A percentile compares a stretch with the other conserved stretches of the same genome.
Evolutionary conservation across 2,113 vertebrate species (phyloP).

Genomic region (Microcebus tavaratra): DNA sequence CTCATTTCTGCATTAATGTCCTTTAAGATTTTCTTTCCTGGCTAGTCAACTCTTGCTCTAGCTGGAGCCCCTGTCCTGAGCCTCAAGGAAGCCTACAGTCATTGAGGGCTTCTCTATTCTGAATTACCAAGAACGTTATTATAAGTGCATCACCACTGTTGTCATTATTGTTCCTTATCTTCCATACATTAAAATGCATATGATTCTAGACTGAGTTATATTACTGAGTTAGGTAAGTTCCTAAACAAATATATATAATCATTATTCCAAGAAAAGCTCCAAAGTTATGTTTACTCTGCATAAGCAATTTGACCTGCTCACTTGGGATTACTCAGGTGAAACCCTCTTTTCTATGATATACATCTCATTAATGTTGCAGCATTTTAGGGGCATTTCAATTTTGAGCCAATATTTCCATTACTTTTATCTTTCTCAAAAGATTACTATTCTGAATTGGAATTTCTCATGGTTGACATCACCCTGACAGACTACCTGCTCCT

Average conservation of each 20-base stretch:
- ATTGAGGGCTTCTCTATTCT: not conserved
- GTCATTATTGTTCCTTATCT: not conserved
- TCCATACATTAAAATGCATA: not conserved
- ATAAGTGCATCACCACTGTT: not conserved
- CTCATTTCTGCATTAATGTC: not conserved
- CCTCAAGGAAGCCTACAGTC: not conserved
- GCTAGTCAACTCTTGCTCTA: not conserved
- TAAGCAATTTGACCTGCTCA: constrained; percentile 13
- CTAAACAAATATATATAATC: constrained; percentile 35
- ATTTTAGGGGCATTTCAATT: constrained; percentile 64
- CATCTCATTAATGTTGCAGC: constrained; percentile 59
- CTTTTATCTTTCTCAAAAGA: constrained; percentile 72
- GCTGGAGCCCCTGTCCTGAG: accelerated
- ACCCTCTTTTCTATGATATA: constrained; percentile 40
- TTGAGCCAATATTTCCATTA: constrained; percentile 69
- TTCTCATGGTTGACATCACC: constrained; percentile 54
- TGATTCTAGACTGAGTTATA: not conserved
- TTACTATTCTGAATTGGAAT: constrained; percentile 61
- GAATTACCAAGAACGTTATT: not conserved
- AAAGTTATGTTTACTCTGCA: not conserved
- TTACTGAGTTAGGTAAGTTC: not conserved
- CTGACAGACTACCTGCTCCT: not conserved
- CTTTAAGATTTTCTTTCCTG: not conserved
- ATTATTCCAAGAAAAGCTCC: constrained; percentile 13
- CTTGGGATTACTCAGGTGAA: constrained; percentile 48